These are phyloP conservation scores for Amblyraja radiata DNA, from an alignment of 2,797 vertebrate genomes.

Conservation along the genomic window DNA sequence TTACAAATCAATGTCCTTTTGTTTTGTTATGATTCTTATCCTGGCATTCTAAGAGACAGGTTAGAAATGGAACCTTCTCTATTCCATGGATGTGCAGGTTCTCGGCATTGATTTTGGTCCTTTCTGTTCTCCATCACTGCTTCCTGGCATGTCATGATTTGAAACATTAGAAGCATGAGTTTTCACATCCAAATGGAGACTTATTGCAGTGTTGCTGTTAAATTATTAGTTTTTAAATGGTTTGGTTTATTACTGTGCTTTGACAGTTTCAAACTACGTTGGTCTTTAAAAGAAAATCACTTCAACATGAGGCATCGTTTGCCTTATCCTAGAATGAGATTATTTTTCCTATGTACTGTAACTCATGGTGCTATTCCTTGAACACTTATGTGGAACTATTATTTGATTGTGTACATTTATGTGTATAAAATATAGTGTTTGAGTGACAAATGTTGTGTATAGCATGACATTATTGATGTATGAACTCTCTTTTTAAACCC, in stretches of 20 bases:
- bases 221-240: neutral
- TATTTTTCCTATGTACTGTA: neutral
- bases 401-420: neutral
- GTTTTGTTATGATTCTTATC: neutral
- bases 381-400: neutral
- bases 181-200: neutral
- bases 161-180: neutral
- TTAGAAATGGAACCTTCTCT: neutral
- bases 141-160: neutral
- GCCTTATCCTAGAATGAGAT: neutral
- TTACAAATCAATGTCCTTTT: neutral
- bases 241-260: neutral
- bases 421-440: slow-evolving; percentile 8
- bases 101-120: neutral
- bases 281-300: neutral
- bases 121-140: neutral
- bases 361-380: slow-evolving; percentile 28
- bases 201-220: neutral
- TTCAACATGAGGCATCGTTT: neutral
- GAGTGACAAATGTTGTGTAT: neutral
- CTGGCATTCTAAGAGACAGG: neutral
- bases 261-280: neutral
- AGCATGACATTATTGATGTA: neutral
- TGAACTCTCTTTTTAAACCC: neutral
- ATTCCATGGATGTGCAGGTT: neutral